Evolutionary conservation across 2,888 invertebrate genomes (phyloP).

Genomic region (Lapara coniferarum): DNA sequence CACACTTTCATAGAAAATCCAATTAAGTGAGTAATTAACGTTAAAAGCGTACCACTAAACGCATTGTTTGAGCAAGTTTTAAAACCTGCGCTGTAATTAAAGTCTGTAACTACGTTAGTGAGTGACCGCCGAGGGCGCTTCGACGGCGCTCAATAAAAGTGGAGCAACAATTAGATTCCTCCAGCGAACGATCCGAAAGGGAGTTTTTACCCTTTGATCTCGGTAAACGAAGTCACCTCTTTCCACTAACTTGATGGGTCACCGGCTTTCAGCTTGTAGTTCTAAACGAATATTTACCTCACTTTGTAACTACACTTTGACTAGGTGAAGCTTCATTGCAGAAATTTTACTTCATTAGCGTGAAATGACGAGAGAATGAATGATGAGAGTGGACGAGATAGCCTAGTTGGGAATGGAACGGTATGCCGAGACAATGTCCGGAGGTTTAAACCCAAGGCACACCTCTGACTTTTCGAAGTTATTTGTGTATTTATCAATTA

Average conservation of each 20-base stretch:
- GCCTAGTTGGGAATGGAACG: too few relatives aligned
- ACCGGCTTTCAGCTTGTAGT: background rate
- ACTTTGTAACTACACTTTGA: background rate
- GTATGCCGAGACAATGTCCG: too few relatives aligned
- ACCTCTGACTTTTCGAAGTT: too few relatives aligned
- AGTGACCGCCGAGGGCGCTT: conserved; percentile 38
- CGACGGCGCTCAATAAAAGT: conserved; percentile 51
- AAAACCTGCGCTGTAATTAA: conserved; percentile 55
- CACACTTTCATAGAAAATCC: conserved; percentile 37
- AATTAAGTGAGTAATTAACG: conserved; percentile 50
- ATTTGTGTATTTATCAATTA: too few relatives aligned
- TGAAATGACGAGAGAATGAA: too few relatives aligned
- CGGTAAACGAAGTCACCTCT: conserved; percentile 61
- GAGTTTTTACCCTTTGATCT: conserved; percentile 67
- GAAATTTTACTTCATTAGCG: background rate
- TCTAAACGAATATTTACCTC: background rate
- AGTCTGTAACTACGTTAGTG: conserved; percentile 52
- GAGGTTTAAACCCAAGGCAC: too few relatives aligned
- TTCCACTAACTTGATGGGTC: conserved; percentile 36
- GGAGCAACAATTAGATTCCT: conserved; percentile 74
- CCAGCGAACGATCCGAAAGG: conserved; percentile 42
- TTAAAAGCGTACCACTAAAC: conserved; percentile 51
- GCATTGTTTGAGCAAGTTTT: conserved; percentile 56
- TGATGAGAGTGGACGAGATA: too few relatives aligned
- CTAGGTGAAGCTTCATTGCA: background rate